Base-by-base conservation (phyloP, 2,797 vertebrate genomes). In the Catharus ustulatus region DNA sequence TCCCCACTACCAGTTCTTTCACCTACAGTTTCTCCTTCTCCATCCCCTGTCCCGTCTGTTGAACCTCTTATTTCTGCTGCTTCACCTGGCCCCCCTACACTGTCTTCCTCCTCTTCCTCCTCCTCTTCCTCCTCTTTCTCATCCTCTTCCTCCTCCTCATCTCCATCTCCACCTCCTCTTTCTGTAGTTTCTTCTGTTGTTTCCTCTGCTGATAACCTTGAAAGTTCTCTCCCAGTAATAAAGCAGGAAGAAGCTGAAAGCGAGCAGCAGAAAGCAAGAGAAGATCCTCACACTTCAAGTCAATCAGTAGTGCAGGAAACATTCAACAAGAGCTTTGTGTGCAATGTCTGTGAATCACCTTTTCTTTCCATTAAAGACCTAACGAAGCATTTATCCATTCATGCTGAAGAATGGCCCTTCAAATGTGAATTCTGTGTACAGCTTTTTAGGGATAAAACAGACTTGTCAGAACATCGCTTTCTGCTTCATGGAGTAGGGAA, bases 361-460 rank as follows among this genome's bases (percentile, higher is more conserved):
- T 99, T 99, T 79, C 96, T 97, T 89, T 99, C 99, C 81, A 99
- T 99, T 97, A 99, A 99, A 97, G 99, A 99, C 94, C 98, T 99
- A 77, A 98, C 98, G 13, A 98, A 98, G 75, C 99, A 99, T 96
- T 98, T 99, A 74, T 82, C 97, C 21, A 93, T 98, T 84, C 99
- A 99, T 32, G 98, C 99, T 6, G 97, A 98, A 9, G 99, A 99
- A 51, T 99, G 99, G 99, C 99, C 99, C 95, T 99, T 99, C 94
- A 99, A 99, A 97, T 99, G 99, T 96, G 99, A 99, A 98, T 99
- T 99, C 96, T 99, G 99, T 27, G 98, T 99, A 93, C 99, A 99
- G 97, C 98, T 99, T 83, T 99, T 99, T 92, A 97, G 98, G 68
- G 98, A 98, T 8, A 98, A 98, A 57, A 97, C 97, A 3, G 98